Conservation (phyloP, 37 sponge, comb jelly and placozoan genomes). For the Halisarca cf. caerulea region DNA sequence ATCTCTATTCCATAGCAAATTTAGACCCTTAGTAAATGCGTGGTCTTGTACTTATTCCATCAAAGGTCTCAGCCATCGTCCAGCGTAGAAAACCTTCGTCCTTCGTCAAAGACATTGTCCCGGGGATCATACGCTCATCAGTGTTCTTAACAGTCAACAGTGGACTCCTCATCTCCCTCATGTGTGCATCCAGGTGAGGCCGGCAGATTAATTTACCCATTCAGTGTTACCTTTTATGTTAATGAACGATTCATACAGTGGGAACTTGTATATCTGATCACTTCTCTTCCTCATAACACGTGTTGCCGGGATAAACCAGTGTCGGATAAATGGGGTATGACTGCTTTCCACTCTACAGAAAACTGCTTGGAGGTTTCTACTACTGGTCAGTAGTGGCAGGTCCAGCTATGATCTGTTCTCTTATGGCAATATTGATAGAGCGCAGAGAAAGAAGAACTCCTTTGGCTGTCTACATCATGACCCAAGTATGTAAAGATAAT, state of each 20-base stretch:
- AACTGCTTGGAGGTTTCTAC: slow-evolving; percentile 55
- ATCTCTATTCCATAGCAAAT: no score
- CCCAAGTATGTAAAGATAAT: slow-evolving; percentile 20
- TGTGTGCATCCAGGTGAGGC: slow-evolving; percentile 58
- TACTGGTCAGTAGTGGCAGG: slow-evolving; percentile 27
- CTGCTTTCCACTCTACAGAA: slow-evolving; percentile 22
- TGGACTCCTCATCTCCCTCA: slow-evolving; percentile 37
- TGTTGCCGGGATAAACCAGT: no score
- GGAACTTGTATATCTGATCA: no score
- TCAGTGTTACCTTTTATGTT: no score
- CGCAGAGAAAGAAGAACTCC: slow-evolving; percentile 49
- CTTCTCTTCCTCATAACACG: no score
- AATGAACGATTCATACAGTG: neutral
- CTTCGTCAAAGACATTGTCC: slow-evolving; percentile 13
- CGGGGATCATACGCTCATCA: slow-evolving; percentile 39
- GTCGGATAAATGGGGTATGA: no score
- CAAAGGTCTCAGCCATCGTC: slow-evolving; percentile 41
- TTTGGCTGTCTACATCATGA: slow-evolving; percentile 33
- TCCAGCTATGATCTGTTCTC: slow-evolving; percentile 34
- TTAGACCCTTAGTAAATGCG: no score
- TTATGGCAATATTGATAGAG: slow-evolving; percentile 53
- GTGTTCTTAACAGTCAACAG: slow-evolving; percentile 53
- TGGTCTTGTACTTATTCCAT: no score
- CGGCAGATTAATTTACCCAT: no score
- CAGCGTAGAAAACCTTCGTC: neutral